Base-by-base conservation (phyloP, 2,888 invertebrate species). In the Pinctada fucata region DNA sequence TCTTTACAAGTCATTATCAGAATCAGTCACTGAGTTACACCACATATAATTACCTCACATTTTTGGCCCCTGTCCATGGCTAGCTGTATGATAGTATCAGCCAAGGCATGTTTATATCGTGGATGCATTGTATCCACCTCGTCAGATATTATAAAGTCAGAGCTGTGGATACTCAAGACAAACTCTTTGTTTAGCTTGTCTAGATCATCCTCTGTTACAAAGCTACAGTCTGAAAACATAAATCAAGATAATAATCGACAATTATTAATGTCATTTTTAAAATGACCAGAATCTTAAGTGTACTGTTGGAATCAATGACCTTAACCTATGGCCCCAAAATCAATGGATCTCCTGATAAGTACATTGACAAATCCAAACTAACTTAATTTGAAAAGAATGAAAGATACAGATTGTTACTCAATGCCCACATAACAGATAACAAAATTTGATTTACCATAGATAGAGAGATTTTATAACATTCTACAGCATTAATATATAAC, bases 111-210 rank as follows among this genome's bases (percentile, higher is more conserved):
- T 6, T 58, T 6, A 13, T 58, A 58, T 58, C 58, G 6, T 13
- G 58, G 58, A 13, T 58, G 58, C 6, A 3, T 48, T 6, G 75
- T 64, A 52, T 80, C 75, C 31, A 74, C 71, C 64, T 80, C 80
- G 10, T 80, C 80, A n/a, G 71, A 52, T 8, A 72, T 58, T 3
- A 80, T 50, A 2, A 50, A 8, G 13, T 68, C 70, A 63, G 80
- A 77, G 47, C 77, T 80, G 68, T 80, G 80, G 13, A 80, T 68
- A 48, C 72, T 78, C 65, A 80, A 47, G 3, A 75, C 77, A 75
- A 75, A 80, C 45, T 80, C 78, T 13, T 64, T 65, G n/a, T 76
- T 73, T 2, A 64, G 16, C 3, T 65, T 64, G 66, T 16, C 6
- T 51, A 6, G 2, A 70, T 49, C 49, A 31, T 58, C 48, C 10